Evolutionary conservation across 2,113 vertebrate species (phyloP), one percentile per base, ranked within the genome.

Genomic region (Peromyscus polionotus): DNA sequence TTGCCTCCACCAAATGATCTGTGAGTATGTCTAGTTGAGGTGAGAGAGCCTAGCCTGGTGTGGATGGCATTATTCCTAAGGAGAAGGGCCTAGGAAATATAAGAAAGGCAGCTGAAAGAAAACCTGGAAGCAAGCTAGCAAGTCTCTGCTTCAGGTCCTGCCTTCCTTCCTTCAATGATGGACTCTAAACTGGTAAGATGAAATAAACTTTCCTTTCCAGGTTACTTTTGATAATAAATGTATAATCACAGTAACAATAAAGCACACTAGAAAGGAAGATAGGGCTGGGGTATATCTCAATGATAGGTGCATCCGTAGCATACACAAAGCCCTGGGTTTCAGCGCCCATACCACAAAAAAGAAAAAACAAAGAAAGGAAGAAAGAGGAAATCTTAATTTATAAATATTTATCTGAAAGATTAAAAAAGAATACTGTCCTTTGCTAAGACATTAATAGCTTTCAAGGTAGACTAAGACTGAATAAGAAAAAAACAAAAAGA

Each of bases 321-420:
- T 51, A 51, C 51, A 51, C 51, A 51, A 51, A 51, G 51, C 51
- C 51, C 51, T 51, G 51, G 51, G 51, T 51, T 51, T 51, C 51
- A 51, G 51, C 51, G 51, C 9, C 51, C 51, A 51, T 51, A 51
- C 51, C 51, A 51, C 51, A 51, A 51, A 11, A 51, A 51, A 51
- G 9, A 51, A 51, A 51, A 51, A 51, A 51, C 9, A 51, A 51
- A 51, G 51, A 51, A 33, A 54, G 39, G 19, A 77, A 75, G 17
- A 17, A 76, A 76, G 45, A 77, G 28, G 11, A 91, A 95, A 90
- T 93, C 72, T 84, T 75, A 68, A 67, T 65, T 89, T 86, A 57
- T 70, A 92, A 92, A 84, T 90, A 79, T 57, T 90, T 90, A 83
- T 65, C 65, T 88, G 81, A 70, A 90, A 86, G 13, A 95, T 87